These are phyloP conservation scores for Phymorhynchus buccinoides DNA, from an alignment of 1,140 invertebrate species.

Conservation along the genomic window DNA sequence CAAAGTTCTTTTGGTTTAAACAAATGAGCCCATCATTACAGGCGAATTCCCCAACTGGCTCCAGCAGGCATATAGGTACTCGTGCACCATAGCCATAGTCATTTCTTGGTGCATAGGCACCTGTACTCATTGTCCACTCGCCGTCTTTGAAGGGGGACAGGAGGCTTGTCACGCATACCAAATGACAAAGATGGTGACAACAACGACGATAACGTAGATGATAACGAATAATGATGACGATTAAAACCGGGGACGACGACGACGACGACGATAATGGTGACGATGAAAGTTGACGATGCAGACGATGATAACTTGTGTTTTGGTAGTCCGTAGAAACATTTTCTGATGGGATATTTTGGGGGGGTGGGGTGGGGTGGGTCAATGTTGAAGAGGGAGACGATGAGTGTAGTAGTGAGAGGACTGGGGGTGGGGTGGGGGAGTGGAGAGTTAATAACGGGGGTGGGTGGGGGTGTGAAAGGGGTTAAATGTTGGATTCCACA, in stretches of 20 bases:
- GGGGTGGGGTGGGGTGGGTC: background rate
- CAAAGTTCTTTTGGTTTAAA: too few relatives aligned
- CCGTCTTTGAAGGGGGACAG: background rate
- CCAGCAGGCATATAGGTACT: background rate
- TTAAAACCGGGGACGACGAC: background rate
- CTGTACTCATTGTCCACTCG: background rate
- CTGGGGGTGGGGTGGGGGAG: background rate
- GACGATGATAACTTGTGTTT: background rate
- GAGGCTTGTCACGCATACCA: background rate
- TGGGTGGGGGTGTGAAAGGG: background rate
- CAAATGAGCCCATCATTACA: too few relatives aligned
- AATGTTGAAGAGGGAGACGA: background rate
- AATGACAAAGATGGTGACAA: too few relatives aligned
- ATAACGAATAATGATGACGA: background rate
- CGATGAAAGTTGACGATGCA: background rate
- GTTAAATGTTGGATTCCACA: constrained; percentile 22
- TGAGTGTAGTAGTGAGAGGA: background rate
- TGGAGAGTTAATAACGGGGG: background rate
- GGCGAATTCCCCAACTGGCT: too few relatives aligned
- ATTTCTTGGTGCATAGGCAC: background rate
- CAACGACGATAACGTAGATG: background rate
- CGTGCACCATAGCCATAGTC: background rate
- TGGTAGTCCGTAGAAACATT: background rate
- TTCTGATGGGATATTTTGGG: too few relatives aligned
- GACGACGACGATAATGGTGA: background rate